A percentile compares a stretch with the other conserved stretches of the same genome.
Conservation (phyloP, 1,140 invertebrate genomes). For the Trigoniulus corallinus region DNA sequence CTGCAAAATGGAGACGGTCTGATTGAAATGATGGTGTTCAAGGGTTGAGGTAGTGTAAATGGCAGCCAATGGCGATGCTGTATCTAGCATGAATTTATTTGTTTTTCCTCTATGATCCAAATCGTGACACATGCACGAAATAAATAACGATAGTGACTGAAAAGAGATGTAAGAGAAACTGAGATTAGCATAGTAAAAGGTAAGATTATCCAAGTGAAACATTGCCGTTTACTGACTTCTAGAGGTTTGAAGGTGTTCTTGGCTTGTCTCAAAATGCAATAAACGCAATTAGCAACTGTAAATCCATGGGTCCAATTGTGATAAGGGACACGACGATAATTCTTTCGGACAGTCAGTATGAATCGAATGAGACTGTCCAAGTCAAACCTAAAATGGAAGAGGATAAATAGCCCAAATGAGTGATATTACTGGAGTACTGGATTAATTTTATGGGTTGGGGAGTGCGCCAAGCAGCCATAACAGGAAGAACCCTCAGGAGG, state of each 20-base stretch:
- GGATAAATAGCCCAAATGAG: constrained; percentile 4
- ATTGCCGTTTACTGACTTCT: constrained; percentile 31
- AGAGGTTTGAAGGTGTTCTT: constrained; percentile 35
- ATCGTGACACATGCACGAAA: constrained; percentile 65
- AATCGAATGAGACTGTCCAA: constrained; percentile 44
- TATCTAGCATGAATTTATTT: constrained; percentile 66
- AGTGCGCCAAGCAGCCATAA: no score
- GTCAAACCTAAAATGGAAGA: constrained; percentile 24
- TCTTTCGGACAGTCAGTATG: constrained; percentile 60
- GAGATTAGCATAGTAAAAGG: no score
- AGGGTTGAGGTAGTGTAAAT: constrained; percentile 69
- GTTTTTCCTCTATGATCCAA: constrained; percentile 69
- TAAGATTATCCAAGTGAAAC: neutral
- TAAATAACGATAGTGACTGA: constrained; percentile 53
- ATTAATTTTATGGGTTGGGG: no score
- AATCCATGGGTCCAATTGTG: constrained; percentile 78
- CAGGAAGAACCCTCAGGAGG: no score
- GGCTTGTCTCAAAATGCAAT: constrained; percentile 47
- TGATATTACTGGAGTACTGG: no score
- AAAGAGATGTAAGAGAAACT: constrained; percentile 13
- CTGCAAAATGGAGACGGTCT: constrained; percentile 64
- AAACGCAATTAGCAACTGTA: constrained; percentile 67
- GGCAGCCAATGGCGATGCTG: constrained; percentile 55
- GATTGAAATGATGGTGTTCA: constrained; percentile 77
- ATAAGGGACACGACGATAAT: constrained; percentile 60